A percentile compares a stretch with the other conserved stretches of the same genome.
phyloP scores from a whole-genome alignment of 2,888 invertebrate genomes.

The Tuberolachnus salignus region DNA sequence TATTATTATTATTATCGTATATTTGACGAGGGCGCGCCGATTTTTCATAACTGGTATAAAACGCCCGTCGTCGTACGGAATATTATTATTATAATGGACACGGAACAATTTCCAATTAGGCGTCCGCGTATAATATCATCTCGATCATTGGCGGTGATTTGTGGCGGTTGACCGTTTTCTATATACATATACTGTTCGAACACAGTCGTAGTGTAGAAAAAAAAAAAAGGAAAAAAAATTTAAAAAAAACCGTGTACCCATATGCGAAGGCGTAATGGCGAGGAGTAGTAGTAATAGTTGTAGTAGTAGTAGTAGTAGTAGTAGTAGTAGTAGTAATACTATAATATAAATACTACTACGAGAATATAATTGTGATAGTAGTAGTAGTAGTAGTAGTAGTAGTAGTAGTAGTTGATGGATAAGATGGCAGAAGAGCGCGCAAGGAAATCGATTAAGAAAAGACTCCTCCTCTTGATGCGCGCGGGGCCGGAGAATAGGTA shows the following conservation, averaged over 20 bases:
- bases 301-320: constrained; percentile 2
- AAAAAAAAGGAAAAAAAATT: no score
- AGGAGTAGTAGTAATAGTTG: background rate
- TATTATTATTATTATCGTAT: background rate
- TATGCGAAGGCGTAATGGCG: no score
- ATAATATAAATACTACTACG: background rate
- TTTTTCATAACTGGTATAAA: background rate
- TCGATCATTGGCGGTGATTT: constrained; percentile 14
- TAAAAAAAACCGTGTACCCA: background rate
- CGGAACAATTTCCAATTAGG: constrained; percentile 19
- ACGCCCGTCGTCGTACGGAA: background rate
- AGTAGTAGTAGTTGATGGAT: constrained; percentile 27
- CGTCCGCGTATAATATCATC: background rate
- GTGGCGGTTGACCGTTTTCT: background rate
- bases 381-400: background rate
- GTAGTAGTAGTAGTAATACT: background rate
- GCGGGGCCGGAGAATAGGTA: background rate
- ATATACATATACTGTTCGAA: background rate
- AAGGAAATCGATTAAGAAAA: constrained; percentile 32
- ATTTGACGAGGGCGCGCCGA: background rate
- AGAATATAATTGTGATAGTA: no score
- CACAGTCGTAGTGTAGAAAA: no score
- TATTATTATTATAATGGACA: background rate
- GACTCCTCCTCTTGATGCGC: constrained; percentile 5
- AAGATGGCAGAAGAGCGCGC: constrained; percentile 20